phyloP scores from a whole-genome alignment of 2,113 vertebrate genomes.

The Formicarius rufipectus region DNA sequence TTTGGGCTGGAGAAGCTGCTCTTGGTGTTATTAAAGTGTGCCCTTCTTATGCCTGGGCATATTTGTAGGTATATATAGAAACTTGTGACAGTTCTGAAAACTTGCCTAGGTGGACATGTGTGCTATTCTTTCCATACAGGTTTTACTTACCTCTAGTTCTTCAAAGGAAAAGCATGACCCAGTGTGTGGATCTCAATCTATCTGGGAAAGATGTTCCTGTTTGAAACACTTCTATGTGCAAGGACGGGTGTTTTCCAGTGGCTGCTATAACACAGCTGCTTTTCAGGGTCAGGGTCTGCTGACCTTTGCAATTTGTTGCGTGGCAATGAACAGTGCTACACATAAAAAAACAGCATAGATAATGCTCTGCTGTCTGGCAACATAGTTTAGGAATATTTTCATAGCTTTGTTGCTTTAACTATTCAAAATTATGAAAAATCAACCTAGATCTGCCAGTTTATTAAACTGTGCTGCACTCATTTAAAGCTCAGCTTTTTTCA shows the following conservation, averaged over 20 bases:
- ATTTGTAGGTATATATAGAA: background rate
- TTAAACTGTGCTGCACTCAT: background rate
- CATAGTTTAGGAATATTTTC: slow-evolving; percentile 28
- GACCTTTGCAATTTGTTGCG: slow-evolving; percentile 3
- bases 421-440: slow-evolving; percentile 6
- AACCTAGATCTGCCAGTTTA: background rate
- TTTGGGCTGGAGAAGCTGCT: background rate
- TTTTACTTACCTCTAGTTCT: background rate
- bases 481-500: background rate
- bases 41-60: background rate
- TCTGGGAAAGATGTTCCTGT: background rate
- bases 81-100: background rate
- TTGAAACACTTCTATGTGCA: background rate
- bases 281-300: background rate
- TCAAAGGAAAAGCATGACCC: background rate
- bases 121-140: background rate
- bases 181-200: background rate
- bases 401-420: slow-evolving; percentile 23
- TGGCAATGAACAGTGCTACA: slow-evolving; percentile 7
- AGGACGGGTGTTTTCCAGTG: background rate
- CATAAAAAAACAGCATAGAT: background rate
- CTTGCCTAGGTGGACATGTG: background rate
- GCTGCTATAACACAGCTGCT: background rate
- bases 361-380: slow-evolving; percentile 26
- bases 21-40: background rate